Evolutionary conservation across 2,888 invertebrate genomes (phyloP).

Genomic region (Andrena chrysosceles): DNA sequence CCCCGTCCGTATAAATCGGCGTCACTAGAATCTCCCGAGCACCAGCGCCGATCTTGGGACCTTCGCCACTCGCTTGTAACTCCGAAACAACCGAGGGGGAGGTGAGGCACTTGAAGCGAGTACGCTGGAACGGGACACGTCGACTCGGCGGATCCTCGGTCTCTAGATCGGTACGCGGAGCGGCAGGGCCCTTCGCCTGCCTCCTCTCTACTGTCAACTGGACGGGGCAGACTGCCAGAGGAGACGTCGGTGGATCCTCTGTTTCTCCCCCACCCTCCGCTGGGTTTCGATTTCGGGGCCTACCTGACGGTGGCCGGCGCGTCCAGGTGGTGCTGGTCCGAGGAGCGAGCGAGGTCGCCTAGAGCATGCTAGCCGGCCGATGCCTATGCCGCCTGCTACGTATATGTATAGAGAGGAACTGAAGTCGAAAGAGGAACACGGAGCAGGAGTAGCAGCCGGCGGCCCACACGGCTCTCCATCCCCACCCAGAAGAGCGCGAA

Average conservation of each 20-base stretch:
- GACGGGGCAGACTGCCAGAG: constrained; percentile 11
- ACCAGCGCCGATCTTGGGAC: neutral
- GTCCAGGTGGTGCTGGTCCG: constrained; percentile 57
- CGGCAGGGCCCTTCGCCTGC: constrained; percentile 25
- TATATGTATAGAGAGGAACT: constrained; percentile 78
- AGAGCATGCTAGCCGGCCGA: constrained; percentile 64
- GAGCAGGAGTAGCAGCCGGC: constrained; percentile 72
- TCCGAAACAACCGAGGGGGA: too few species aligned
- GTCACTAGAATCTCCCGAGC: neutral
- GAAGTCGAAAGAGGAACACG: constrained; percentile 76
- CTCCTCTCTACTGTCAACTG: constrained; percentile 54
- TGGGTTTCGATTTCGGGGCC: constrained; percentile 35
- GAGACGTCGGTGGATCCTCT: constrained; percentile 35
- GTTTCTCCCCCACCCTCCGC: constrained; percentile 18
- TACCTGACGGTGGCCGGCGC: constrained; percentile 27
- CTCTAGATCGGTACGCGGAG: constrained; percentile 22
- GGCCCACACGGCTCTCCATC: constrained; percentile 76
- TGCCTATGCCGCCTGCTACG: constrained; percentile 72
- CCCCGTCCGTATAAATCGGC: neutral
- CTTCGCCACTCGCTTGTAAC: neutral
- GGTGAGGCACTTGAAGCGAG: too few species aligned
- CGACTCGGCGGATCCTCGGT: neutral
- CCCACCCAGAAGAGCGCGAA: constrained; percentile 45
- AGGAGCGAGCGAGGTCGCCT: constrained; percentile 44
- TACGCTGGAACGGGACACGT: constrained; percentile 7